Evolutionary conservation across 1,140 invertebrate species (phyloP).

Genomic region (Microplitis mediator): DNA sequence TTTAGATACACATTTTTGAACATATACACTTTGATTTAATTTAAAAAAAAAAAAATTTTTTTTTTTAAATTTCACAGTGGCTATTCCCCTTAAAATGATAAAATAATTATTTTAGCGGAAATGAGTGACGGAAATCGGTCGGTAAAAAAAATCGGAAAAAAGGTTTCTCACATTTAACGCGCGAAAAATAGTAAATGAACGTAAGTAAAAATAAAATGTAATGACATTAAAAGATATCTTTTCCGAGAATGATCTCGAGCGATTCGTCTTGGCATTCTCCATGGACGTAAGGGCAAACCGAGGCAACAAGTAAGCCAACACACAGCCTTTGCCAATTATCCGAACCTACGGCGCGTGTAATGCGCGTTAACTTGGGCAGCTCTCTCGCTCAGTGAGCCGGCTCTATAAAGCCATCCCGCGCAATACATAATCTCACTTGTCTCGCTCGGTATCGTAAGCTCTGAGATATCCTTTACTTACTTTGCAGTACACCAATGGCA

Average conservation of each 20-base stretch:
- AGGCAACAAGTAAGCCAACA: no score
- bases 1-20: no score
- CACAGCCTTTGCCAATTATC: constrained; percentile 31
- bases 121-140: no score
- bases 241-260: constrained; percentile 21
- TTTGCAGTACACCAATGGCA: neutral
- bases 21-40: no score
- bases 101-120: no score
- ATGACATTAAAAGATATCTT: neutral
- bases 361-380: constrained; percentile 17
- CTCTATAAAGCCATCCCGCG: neutral
- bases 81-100: no score
- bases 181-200: no score
- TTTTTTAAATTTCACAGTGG: no score
- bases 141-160: neutral
- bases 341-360: constrained; percentile 27
- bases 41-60: no score
- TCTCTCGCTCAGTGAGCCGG: neutral
- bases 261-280: constrained; percentile 16
- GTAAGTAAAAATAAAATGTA: no score
- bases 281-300: constrained; percentile 15
- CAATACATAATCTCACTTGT: neutral
- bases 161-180: neutral
- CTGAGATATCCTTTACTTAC: neutral
- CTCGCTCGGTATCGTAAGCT: neutral